Percentiles rank a stretch among this genome's conserved stretches.
Evolutionary conservation across 2,888 invertebrate species (phyloP).

Genomic region (Proisotoma minuta): DNA sequence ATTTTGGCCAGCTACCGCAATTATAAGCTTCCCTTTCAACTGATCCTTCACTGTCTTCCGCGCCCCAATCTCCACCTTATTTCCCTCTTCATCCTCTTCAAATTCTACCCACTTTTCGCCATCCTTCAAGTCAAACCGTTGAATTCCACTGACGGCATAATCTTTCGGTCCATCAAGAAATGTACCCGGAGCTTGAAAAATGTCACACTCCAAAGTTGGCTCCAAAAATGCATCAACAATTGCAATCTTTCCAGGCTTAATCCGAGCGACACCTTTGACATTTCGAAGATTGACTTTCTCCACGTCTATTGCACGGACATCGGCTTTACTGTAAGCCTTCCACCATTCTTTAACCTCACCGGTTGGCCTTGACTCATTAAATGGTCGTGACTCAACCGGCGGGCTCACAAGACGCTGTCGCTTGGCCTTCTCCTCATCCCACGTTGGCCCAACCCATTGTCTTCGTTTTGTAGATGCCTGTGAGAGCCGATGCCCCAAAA

Average conservation of each 20-base stretch:
- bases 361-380: neutral
- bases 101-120: neutral
- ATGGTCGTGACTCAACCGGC: neutral
- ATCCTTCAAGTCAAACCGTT: neutral
- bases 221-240: neutral
- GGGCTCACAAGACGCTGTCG: neutral
- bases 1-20: constrained; percentile 10
- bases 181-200: neutral
- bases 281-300: neutral
- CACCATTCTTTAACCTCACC: neutral
- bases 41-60: neutral
- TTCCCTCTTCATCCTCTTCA: too few species aligned
- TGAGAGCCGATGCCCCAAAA: neutral
- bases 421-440: neutral
- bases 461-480: neutral
- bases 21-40: constrained; percentile 2
- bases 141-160: neutral
- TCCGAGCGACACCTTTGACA: neutral
- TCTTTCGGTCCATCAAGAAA: neutral
- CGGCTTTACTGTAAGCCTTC: neutral
- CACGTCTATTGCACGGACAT: neutral
- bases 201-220: neutral
- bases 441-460: neutral
- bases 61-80: too few species aligned
- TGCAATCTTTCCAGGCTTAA: neutral